Conservation (phyloP, 2,888 invertebrate species). For the Tigriopus californicus region DNA sequence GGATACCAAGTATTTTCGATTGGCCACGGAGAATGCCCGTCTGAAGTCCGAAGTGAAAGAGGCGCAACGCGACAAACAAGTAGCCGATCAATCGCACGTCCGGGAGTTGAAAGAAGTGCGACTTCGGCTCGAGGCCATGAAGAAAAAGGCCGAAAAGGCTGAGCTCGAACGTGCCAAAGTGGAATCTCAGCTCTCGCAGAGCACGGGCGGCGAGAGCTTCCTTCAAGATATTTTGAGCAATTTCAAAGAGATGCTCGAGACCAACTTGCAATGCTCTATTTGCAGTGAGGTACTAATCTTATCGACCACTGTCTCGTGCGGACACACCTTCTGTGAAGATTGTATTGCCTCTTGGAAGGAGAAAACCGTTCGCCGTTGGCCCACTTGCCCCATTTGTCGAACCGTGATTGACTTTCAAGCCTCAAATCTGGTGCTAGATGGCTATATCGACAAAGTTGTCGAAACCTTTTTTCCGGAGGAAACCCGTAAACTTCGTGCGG, state of each 20-base stretch:
- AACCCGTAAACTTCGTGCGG: constrained; percentile 36
- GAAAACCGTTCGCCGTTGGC: constrained; percentile 30
- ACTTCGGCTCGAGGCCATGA: too few species aligned
- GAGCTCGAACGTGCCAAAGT: too few species aligned
- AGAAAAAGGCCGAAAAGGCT: too few species aligned
- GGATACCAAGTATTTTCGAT: too few species aligned
- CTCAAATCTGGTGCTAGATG: constrained; percentile 44
- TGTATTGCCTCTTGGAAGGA: constrained; percentile 50
- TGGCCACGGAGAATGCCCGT: too few species aligned
- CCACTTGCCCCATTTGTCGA: constrained; percentile 44
- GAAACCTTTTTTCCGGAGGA: constrained; percentile 37
- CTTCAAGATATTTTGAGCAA: constrained; percentile 25
- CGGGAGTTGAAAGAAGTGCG: too few species aligned
- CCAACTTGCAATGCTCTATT: constrained; percentile 50
- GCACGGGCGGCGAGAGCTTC: not conserved
- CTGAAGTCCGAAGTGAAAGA: too few species aligned
- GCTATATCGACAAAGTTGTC: constrained; percentile 49
- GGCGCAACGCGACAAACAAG: too few species aligned
- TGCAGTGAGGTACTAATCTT: constrained; percentile 49
- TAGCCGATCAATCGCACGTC: too few species aligned
- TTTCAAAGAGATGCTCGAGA: constrained; percentile 41
- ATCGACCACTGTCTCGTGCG: constrained; percentile 47
- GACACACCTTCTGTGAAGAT: constrained; percentile 50
- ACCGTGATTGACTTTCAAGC: constrained; percentile 33
- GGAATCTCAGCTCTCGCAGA: too few species aligned